A percentile compares a stretch with the other conserved stretches of the same genome.
These are phyloP conservation scores for Carassius carassius DNA, from an alignment of 2,113 vertebrate species.

Conservation along the genomic window DNA sequence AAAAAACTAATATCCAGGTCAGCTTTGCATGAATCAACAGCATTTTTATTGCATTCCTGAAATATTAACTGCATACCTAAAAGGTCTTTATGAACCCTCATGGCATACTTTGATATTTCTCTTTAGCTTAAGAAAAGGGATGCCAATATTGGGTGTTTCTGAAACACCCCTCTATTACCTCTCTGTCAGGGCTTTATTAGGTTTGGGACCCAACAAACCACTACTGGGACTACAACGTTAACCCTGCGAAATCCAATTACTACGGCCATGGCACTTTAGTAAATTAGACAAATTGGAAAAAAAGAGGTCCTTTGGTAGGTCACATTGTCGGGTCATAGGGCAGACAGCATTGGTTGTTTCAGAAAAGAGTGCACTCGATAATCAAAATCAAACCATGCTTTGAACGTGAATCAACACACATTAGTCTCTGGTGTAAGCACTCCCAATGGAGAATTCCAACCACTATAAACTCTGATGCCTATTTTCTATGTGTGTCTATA, in stretches of 20 bases:
- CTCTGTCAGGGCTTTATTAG: slow-evolving; percentile 59
- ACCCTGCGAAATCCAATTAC: slow-evolving; percentile 52
- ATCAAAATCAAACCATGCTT: slow-evolving; percentile 30
- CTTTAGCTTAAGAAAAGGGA: slow-evolving; percentile 8
- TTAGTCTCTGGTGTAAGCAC: slow-evolving; percentile 28
- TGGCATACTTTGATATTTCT: slow-evolving; percentile 25
- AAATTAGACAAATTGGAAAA: slow-evolving; percentile 44
- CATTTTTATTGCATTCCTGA: slow-evolving; percentile 37
- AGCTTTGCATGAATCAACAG: slow-evolving; percentile 5
- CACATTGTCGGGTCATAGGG: slow-evolving; percentile 38
- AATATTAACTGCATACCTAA: slow-evolving; percentile 47
- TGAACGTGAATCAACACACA: slow-evolving; percentile 42
- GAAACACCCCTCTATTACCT: slow-evolving; percentile 35
- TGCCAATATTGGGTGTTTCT: slow-evolving; percentile 25
- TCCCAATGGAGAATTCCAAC: slow-evolving; percentile 38
- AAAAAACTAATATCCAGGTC: slow-evolving; percentile 37
- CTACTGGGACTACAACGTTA: slow-evolving; percentile 54
- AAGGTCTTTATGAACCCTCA: slow-evolving; percentile 33
- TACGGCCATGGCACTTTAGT: slow-evolving; percentile 45
- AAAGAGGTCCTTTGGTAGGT: slow-evolving; percentile 34
- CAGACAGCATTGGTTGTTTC: slow-evolving; percentile 21
- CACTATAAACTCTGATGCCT: slow-evolving; percentile 4
- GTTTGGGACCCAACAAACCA: slow-evolving; percentile 59
- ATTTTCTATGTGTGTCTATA: slow-evolving; percentile 19
- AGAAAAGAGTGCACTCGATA: slow-evolving; percentile 29